Evolutionary conservation across 2,113 vertebrate genomes (phyloP).

Genomic region (Lepidothrix coronata): DNA sequence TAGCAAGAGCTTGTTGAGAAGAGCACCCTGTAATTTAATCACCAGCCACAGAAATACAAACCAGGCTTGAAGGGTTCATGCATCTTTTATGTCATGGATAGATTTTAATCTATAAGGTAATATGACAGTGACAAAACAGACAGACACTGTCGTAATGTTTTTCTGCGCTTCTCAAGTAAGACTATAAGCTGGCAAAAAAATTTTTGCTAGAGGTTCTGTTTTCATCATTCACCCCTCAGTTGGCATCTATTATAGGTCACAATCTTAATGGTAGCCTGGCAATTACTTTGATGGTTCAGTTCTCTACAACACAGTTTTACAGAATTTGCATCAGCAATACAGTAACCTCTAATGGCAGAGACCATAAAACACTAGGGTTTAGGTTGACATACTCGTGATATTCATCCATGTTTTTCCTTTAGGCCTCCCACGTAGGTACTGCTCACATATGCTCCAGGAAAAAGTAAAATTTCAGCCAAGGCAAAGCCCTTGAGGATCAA

Average conservation of each 20-base stretch:
- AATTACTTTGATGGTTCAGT: not conserved
- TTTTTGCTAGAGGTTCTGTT: not conserved
- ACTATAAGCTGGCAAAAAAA: not conserved
- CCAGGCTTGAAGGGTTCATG: not conserved
- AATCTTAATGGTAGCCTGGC: not conserved
- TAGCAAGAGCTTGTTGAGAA: not conserved
- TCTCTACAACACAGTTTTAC: not conserved
- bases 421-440: not conserved
- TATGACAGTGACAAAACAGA: not conserved
- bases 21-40: not conserved
- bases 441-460: not conserved
- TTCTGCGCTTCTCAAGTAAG: not conserved
- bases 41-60: not conserved
- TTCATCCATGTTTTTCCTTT: not conserved
- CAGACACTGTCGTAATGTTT: not conserved
- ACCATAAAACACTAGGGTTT: not conserved
- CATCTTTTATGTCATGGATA: not conserved
- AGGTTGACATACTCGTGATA: not conserved
- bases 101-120: not conserved
- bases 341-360: not conserved
- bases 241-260: not conserved
- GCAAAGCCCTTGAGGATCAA: not conserved
- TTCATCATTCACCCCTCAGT: not conserved
- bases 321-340: not conserved
- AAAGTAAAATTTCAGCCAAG: not conserved